Evolutionary conservation across 2,888 invertebrate species (phyloP), one percentile per base, ranked within the genome.

Genomic region (Automeris io): DNA sequence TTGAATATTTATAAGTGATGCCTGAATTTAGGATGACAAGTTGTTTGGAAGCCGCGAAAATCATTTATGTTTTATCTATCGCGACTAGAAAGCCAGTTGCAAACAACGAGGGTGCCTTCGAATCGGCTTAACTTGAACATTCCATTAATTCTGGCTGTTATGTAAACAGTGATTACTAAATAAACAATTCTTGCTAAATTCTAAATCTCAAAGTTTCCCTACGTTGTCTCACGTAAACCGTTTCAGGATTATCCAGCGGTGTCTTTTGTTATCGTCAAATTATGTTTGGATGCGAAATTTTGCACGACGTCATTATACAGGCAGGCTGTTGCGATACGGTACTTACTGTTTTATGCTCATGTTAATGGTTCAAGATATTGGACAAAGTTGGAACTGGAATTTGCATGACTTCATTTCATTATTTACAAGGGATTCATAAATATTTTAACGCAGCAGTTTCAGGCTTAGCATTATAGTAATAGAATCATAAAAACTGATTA

Each of bases 61-160:
- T 58, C 54, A 61, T 65, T 68, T 61, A 63, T 56, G 49, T 63
- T 61, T 63, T 58, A 69, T 54, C 60, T 59, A 59, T 54, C 47
- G 45, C 50, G 39, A 45, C 32, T 37, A 21, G 31, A 39, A 57
- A 55, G 47, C 48, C 54, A 49, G 45, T 55, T 41, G 48, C 52
- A 51, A 45, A 54, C 56, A 52, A 41, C 42, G 41, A 47, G 48
- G 52, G 43, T 57, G 51, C 54, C 53, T 53, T 50, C 51, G 51
- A 70, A 68, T 70, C 66, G 61, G 70, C 65, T 79, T 70, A 66
- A 66, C 67, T 72, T 61, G 64, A 77, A 72, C 70, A 76, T 73
- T 76, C 73, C 70, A 80, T 80, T 77, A 80, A 79, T 78, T 72
- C 69, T 55, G 61, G 57, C 63, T 53, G 63, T 64, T 67, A 66